phyloP scores from a whole-genome alignment of 2,888 invertebrate genomes.

The Acleris cristana region DNA sequence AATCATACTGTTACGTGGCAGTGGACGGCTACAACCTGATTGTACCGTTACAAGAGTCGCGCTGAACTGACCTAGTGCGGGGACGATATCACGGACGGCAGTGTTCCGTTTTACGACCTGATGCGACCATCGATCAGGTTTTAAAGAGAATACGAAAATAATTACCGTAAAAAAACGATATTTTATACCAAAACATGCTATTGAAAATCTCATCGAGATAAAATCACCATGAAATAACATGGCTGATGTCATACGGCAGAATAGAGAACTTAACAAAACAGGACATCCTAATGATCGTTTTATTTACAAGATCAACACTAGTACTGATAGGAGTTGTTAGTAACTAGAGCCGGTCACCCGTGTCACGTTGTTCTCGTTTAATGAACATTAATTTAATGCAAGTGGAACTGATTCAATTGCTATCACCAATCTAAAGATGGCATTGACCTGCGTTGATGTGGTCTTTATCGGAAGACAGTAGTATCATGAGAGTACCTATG shows the following conservation, averaged over 20 bases:
- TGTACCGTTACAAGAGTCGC: constrained; percentile 80
- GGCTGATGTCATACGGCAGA: constrained; percentile 59
- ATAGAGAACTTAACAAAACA: constrained; percentile 46
- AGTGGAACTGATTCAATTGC: constrained; percentile 83
- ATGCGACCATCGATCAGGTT: constrained; percentile 55
- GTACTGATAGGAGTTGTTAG: constrained; percentile 48
- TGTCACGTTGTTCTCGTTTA: constrained; percentile 66
- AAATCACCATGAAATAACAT: constrained; percentile 55
- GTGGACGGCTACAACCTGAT: constrained; percentile 78
- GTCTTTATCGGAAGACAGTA: constrained; percentile 49
- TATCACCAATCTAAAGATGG: constrained; percentile 73
- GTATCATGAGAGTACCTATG: not conserved
- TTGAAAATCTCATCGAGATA: constrained; percentile 49
- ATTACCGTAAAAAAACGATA: constrained; percentile 37
- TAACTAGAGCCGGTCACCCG: constrained; percentile 52
- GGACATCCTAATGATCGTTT: constrained; percentile 57
- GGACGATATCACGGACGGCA: constrained; percentile 77
- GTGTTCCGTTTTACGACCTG: constrained; percentile 67
- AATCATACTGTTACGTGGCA: constrained; percentile 78
- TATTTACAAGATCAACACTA: constrained; percentile 52
- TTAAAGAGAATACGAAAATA: constrained; percentile 43
- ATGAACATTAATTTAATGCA: constrained; percentile 80
- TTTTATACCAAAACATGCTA: constrained; percentile 40
- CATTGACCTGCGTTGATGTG: constrained; percentile 75
- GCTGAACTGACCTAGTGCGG: constrained; percentile 83